These are phyloP conservation scores for Odontesthes bonariensis DNA, from an alignment of 2,113 vertebrate genomes.

Conservation along the genomic window DNA sequence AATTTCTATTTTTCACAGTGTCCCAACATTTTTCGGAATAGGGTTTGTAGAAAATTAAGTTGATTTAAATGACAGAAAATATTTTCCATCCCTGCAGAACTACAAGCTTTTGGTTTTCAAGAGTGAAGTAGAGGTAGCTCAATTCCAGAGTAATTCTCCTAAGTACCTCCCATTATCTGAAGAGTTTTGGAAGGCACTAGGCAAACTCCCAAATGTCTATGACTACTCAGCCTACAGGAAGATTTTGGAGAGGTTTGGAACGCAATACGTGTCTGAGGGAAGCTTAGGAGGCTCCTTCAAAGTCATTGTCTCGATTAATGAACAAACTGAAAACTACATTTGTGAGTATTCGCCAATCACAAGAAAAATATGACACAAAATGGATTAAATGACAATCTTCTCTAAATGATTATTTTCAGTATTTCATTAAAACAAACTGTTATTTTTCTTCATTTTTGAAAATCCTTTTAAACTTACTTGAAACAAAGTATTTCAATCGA, in stretches of 20 bases:
- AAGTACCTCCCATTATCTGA: conserved; percentile 86
- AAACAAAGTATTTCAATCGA: too few species aligned
- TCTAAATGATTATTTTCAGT: too few species aligned
- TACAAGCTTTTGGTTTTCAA: conserved; percentile 84
- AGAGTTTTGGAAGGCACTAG: conserved; percentile 88
- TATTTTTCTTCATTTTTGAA: too few species aligned
- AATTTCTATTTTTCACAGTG: too few species aligned
- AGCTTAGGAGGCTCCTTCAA: conserved; percentile 88
- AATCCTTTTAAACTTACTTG: too few species aligned
- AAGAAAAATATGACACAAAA: background rate
- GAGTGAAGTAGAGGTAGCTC: conserved; percentile 88
- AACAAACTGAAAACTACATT: conserved; percentile 58
- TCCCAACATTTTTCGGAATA: too few species aligned
- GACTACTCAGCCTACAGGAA: conserved; percentile 84
- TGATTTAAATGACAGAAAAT: background rate
- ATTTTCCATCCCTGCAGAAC: conserved; percentile 68
- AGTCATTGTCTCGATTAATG: conserved; percentile 79
- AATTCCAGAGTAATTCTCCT: conserved; percentile 88
- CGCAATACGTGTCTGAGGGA: conserved; percentile 89
- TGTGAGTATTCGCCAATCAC: conserved; percentile 67
- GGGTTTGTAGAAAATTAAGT: background rate
- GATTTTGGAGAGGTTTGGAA: conserved; percentile 87
- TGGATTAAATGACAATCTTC: too few species aligned
- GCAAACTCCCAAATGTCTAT: conserved; percentile 84
- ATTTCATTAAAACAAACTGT: too few species aligned